Conservation (phyloP, 1,140 invertebrate species). For the Trypoxylus dichotomus region DNA sequence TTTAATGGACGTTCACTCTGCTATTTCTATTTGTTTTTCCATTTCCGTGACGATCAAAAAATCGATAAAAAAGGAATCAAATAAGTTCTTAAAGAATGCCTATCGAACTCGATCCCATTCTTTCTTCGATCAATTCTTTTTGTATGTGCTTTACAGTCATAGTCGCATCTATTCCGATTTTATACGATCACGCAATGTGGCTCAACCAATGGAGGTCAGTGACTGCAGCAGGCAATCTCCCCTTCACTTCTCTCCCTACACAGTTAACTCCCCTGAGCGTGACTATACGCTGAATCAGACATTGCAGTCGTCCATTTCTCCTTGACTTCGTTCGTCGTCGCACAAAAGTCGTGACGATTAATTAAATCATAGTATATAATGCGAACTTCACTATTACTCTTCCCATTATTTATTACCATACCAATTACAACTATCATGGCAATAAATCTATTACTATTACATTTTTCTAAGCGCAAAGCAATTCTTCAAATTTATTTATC, state of each 20-base stretch:
- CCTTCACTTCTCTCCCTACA: conserved; percentile 26
- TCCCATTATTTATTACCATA: background rate
- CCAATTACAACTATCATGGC: background rate
- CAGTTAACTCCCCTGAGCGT: conserved; percentile 32
- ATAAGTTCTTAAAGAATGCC: too few relatives aligned
- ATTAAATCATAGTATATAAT: background rate
- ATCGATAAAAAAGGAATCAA: background rate
- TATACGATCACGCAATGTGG: conserved; percentile 41
- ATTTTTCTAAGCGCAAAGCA: background rate
- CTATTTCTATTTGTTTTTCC: too few relatives aligned
- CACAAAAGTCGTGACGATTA: background rate
- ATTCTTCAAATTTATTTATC: background rate
- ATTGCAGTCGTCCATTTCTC: conserved; percentile 36
- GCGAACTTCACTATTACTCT: background rate
- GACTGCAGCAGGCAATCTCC: conserved; percentile 35
- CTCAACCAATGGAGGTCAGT: conserved; percentile 42
- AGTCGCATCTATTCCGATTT: conserved; percentile 25
- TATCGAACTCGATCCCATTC: background rate
- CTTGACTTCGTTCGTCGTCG: conserved; percentile 32
- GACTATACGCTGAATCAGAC: conserved; percentile 39
- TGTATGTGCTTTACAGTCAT: background rate
- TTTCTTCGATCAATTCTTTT: conserved; percentile 8
- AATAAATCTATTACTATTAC: background rate
- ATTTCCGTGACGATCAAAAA: too few relatives aligned
- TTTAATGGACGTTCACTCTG: background rate